Percentiles rank a stretch among this genome's conserved stretches.
Evolutionary conservation across 2,888 invertebrate species (phyloP).

Genomic region (Priocnemis perturbator): DNA sequence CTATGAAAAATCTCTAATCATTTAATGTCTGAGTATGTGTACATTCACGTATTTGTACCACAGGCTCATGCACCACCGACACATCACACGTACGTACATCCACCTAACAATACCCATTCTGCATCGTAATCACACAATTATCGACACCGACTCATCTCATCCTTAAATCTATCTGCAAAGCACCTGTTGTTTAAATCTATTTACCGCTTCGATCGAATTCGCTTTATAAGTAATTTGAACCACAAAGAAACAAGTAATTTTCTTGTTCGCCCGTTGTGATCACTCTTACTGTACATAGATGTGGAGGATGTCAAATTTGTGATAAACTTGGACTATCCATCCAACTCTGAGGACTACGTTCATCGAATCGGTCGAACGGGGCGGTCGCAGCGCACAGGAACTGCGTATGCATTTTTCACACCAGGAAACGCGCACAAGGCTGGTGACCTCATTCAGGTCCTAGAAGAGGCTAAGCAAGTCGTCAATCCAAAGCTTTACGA

Average conservation of each 20-base stretch:
- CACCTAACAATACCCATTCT: too few species aligned
- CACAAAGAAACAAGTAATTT: slow-evolving; percentile 70
- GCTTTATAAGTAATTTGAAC: slow-evolving; percentile 68
- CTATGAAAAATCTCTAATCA: slow-evolving; percentile 1
- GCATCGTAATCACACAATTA: too few species aligned
- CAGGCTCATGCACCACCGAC: too few species aligned
- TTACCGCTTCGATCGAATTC: slow-evolving; percentile 51
- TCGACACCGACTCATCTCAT: too few species aligned
- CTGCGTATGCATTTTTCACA: slow-evolving; percentile 97
- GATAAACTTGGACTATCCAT: slow-evolving; percentile 98
- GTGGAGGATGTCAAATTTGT: slow-evolving; percentile 99
- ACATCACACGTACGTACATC: too few species aligned
- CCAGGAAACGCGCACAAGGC: slow-evolving; percentile 94
- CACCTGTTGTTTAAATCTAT: slow-evolving; percentile 36
- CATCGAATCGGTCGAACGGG: slow-evolving; percentile 98
- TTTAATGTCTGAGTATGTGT: neutral
- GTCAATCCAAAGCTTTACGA: slow-evolving; percentile 93
- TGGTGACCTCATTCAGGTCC: slow-evolving; percentile 91
- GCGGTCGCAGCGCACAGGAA: slow-evolving; percentile 93
- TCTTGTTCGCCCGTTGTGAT: slow-evolving; percentile 47
- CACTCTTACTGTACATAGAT: slow-evolving; percentile 80
- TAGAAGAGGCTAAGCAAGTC: slow-evolving; percentile 95
- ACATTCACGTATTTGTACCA: too few species aligned
- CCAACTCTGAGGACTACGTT: slow-evolving; percentile 98
- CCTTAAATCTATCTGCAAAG: slow-evolving; percentile 53